Evolutionary conservation across 2,797 vertebrate genomes (phyloP).

Genomic region (Tamandua tetradactyla): DNA sequence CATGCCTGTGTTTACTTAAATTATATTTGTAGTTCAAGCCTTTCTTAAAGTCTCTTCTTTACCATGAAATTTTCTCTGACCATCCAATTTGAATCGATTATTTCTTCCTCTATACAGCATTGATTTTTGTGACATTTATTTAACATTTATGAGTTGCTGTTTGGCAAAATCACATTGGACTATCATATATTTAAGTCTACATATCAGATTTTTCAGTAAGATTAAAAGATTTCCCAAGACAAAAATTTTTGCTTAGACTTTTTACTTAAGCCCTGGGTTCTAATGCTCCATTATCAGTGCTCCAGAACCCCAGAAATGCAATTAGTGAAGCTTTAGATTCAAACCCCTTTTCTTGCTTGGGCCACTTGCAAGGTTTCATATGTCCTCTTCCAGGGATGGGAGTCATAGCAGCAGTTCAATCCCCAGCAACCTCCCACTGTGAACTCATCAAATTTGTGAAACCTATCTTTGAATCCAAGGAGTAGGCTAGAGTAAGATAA

Average conservation of each 20-base stretch:
- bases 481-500: not conserved
- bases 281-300: not conserved
- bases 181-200: not conserved
- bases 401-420: not conserved
- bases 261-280: not conserved
- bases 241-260: not conserved
- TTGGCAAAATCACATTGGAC: not conserved
- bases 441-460: not conserved
- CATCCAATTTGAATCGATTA: not conserved
- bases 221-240: not conserved
- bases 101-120: not conserved
- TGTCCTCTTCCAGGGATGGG: rapidly evolving
- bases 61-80: not conserved
- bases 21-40: not conserved
- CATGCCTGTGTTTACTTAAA: not conserved
- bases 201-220: not conserved
- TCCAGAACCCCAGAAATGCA: not conserved
- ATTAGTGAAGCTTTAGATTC: not conserved
- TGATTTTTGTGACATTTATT: constrained; percentile 12
- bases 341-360: not conserved
- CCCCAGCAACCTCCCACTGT: rapidly evolving
- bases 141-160: constrained; percentile 32
- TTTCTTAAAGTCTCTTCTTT: not conserved
- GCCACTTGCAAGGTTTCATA: not conserved
- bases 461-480: not conserved